Evolutionary conservation across 1,140 invertebrate genomes (phyloP), one percentile per base, ranked within the genome.

Genomic region (Drosophila repleta): DNA sequence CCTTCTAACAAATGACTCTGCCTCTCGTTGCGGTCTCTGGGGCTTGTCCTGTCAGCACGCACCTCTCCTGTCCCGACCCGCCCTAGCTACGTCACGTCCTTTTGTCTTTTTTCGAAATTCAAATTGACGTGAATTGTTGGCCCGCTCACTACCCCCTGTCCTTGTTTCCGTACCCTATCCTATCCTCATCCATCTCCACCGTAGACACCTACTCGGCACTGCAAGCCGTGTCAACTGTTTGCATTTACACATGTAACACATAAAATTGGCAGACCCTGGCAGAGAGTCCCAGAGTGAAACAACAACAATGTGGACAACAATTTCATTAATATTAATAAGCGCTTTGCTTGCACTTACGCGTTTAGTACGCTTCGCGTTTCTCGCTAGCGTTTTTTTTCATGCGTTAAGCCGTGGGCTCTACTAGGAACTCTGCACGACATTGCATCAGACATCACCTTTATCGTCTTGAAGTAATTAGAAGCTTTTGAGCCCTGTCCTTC

Each of bases 281-380:
- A 53, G 48, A 48, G 39, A 52, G 20, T 57, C 4, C 37, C n/a
- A 60, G 55, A 58, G 61, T 65, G 45, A 57, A 45, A 17, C 32
- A 37, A 37, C 81, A 84, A 84, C 81, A 80, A 84, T 83, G 78
- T 78, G 82, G 49, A 74, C 78, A 87, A 87, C 82, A 87, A 87
- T 87, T 87, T 87, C 82, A 87, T 87, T 87, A 87, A 87, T 87
- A 87, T 88, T 85, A 87, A 88, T 87, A 87, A 82, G 88, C 76
- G 71, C 69, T 83, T 26, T 67, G 57, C 1, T 29, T 7, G 26
- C 26, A 8, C 26, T 29, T 7, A 6, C 26, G 79, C 79, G 62
- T 73, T 78, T 76, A 52, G 66, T 26, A 57, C 57, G 71, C 66
- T 41, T 21, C 13, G 46, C 39, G 62, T 66, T 52, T 35, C 35